These are phyloP conservation scores for Muricea muricata DNA, from an alignment of 92 coral and sea anemone species.

Conservation along the genomic window DNA sequence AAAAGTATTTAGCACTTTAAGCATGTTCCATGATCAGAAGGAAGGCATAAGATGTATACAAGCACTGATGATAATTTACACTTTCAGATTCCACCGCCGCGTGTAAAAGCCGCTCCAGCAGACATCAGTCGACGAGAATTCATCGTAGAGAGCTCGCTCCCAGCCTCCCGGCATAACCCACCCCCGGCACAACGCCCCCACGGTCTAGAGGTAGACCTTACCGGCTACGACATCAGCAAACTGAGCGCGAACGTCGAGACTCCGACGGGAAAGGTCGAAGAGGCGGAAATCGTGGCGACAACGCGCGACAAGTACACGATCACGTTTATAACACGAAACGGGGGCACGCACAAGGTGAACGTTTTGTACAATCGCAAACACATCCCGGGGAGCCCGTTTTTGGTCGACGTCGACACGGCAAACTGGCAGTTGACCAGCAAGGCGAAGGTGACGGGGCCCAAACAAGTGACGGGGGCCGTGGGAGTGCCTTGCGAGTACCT, in stretches of 20 bases:
- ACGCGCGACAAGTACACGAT: slow-evolving; percentile 88
- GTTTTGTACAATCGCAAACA: slow-evolving; percentile 84
- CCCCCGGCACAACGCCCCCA: slow-evolving; percentile 89
- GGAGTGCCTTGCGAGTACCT: slow-evolving; percentile 88
- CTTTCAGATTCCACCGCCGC: slow-evolving; percentile 9
- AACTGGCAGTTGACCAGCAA: slow-evolving; percentile 94
- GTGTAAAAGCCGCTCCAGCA: slow-evolving; percentile 20
- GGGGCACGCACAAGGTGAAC: slow-evolving; percentile 95
- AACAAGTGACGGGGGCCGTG: slow-evolving; percentile 91
- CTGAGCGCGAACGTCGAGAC: slow-evolving; percentile 90
- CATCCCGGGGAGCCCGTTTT: slow-evolving; percentile 97
- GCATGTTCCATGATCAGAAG: no score
- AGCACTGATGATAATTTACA: no score
- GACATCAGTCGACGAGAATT: slow-evolving; percentile 41
- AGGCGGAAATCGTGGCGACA: slow-evolving; percentile 90
- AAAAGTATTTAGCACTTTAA: no score
- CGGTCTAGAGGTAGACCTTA: slow-evolving; percentile 94
- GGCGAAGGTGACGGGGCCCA: slow-evolving; percentile 94
- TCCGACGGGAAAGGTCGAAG: slow-evolving; percentile 87
- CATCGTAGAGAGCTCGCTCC: slow-evolving; percentile 56
- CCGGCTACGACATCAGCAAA: slow-evolving; percentile 89
- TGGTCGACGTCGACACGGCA: slow-evolving; percentile 97
- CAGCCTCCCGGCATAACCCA: slow-evolving; percentile 82
- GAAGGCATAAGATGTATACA: no score
- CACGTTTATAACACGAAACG: slow-evolving; percentile 90